Conservation (phyloP, 2,888 invertebrate genomes). For the Diploptera punctata region DNA sequence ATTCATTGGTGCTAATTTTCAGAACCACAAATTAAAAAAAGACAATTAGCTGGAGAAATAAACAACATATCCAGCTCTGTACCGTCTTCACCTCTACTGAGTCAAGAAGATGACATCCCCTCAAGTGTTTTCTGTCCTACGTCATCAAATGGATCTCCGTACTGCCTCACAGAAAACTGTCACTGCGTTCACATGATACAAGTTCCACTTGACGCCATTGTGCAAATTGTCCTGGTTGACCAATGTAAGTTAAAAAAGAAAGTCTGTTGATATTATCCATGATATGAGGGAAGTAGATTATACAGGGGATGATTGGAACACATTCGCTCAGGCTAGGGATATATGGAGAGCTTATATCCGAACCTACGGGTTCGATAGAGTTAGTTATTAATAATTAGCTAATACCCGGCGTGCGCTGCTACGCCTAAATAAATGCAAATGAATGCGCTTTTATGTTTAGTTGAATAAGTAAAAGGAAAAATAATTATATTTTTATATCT, state of each 20-base stretch:
- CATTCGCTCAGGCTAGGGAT: no score
- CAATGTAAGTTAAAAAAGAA: constrained; percentile 2
- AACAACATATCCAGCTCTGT: neutral
- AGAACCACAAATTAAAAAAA: neutral
- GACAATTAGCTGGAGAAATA: neutral
- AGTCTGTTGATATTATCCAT: no score
- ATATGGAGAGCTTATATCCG: no score
- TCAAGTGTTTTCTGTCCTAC: neutral
- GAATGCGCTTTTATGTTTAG: no score
- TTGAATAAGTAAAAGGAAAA: no score
- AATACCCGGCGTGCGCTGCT: no score
- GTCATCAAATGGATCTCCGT: neutral
- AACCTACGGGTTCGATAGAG: no score
- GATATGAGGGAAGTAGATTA: no score
- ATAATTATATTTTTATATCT: no score
- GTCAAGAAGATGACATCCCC: neutral
- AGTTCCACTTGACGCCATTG: neutral
- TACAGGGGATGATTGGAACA: no score
- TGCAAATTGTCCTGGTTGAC: neutral
- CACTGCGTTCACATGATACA: neutral
- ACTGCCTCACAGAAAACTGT: neutral
- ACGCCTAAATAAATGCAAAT: no score
- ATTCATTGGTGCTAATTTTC: neutral
- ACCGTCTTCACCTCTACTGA: neutral
- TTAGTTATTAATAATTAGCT: no score